A percentile compares a stretch with the other conserved stretches of the same genome.
These are phyloP conservation scores for Heliopora coerulea DNA, from an alignment of 92 coral and sea anemone genomes.

Conservation along the genomic window DNA sequence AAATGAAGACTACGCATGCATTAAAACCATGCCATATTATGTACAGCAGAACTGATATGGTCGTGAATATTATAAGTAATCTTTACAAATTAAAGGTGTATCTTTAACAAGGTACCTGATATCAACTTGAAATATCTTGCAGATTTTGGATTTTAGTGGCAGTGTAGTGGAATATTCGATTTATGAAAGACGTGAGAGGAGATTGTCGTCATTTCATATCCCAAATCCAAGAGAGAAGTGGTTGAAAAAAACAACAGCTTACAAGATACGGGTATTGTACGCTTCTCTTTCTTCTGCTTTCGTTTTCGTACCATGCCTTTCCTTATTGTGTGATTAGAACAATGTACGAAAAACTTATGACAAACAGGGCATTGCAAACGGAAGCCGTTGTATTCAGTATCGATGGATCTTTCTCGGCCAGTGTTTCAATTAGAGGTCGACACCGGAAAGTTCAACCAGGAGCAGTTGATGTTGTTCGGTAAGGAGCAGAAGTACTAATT, in stretches of 20 bases:
- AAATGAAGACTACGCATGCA: no score
- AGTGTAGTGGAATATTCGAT: constrained; percentile 63
- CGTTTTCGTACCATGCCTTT: no score
- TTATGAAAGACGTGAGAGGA: constrained; percentile 62
- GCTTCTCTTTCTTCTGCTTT: no score
- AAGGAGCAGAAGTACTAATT: no score
- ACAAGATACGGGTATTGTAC: constrained; percentile 91
- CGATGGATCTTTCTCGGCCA: constrained; percentile 95
- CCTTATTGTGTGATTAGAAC: no score
- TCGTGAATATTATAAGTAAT: no score
- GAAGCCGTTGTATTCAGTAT: constrained; percentile 99
- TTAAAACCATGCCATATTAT: no score
- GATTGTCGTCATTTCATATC: constrained; percentile 62
- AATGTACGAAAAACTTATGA: no score
- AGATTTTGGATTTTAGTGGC: constrained; percentile 86
- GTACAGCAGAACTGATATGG: no score
- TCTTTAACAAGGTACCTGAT: constrained; percentile 24
- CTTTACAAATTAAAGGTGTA: no score
- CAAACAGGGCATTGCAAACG: no score
- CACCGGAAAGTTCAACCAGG: constrained; percentile 97
- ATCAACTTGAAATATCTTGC: not conserved
- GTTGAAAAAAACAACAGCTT: constrained; percentile 83
- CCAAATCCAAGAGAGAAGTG: constrained; percentile 83
- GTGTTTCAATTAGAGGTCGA: constrained; percentile 92
- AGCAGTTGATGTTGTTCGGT: constrained; percentile 99